These are phyloP conservation scores for Alosa alosa DNA, from an alignment of 2,113 vertebrate species.

Conservation along the genomic window DNA sequence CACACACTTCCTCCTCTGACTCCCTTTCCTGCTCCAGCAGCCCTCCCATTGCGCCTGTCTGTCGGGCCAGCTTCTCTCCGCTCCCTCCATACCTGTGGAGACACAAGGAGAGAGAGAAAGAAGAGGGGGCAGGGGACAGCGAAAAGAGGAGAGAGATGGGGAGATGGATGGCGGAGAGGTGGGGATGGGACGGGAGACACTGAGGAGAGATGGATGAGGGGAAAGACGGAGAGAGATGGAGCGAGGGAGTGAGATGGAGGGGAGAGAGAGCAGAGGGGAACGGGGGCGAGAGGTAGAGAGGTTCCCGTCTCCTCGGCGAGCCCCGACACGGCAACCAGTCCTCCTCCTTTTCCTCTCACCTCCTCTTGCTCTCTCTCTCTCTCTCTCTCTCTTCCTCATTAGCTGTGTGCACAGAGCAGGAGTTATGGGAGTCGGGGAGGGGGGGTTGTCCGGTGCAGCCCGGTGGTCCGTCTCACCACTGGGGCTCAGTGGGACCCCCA, in stretches of 20 bases:
- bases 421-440: neutral
- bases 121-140: neutral
- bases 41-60: neutral
- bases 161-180: neutral
- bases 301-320: conserved; percentile 27
- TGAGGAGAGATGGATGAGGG: neutral
- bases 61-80: neutral
- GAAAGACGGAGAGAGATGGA: neutral
- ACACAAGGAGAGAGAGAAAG: neutral
- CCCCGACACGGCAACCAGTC: neutral
- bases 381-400: neutral
- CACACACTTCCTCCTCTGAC: neutral
- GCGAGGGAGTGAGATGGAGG: neutral
- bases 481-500: conserved; percentile 25
- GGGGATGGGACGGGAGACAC: neutral
- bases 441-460: conserved; percentile 5
- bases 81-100: neutral
- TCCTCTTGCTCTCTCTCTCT: neutral
- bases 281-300: too few relatives aligned
- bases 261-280: neutral
- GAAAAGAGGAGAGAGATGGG: neutral
- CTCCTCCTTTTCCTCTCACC: conserved; percentile 27
- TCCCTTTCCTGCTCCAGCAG: neutral
- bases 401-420: conserved; percentile 23
- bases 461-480: conserved; percentile 20